Percentiles rank a stretch among this genome's conserved stretches.
These are phyloP conservation scores for Tragulus kanchil DNA, from an alignment of 2,113 vertebrate genomes.

Conservation along the genomic window DNA sequence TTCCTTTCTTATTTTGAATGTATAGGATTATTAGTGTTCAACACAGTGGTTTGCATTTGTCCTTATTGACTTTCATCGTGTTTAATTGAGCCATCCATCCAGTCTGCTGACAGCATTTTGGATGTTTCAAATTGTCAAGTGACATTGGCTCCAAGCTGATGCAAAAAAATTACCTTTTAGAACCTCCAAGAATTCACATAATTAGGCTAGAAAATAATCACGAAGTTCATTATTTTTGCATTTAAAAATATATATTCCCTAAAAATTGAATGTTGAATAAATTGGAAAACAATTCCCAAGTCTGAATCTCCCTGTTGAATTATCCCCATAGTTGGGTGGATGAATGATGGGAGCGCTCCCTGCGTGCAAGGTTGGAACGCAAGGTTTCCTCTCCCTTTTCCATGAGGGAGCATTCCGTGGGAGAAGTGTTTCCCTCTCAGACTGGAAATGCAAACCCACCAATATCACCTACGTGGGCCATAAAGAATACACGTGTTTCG, in stretches of 20 bases:
- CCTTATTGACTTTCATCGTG: not conserved
- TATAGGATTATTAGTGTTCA: slow-evolving; percentile 16
- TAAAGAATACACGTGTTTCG: not conserved
- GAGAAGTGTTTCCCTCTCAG: not conserved
- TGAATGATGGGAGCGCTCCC: not conserved
- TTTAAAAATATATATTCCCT: slow-evolving; percentile 1
- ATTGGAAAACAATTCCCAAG: slow-evolving; percentile 9
- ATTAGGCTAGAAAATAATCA: slow-evolving; percentile 38
- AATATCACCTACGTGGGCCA: rapidly evolving
- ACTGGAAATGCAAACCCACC: not conserved
- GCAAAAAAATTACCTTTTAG: slow-evolving; percentile 11
- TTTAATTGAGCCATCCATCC: not conserved
- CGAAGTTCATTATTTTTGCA: not conserved
- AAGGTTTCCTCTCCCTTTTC: not conserved
- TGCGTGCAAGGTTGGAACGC: not conserved
- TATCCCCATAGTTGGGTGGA: not conserved
- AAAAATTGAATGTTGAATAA: slow-evolving; percentile 9
- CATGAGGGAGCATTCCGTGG: rapidly evolving
- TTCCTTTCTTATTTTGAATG: slow-evolving; percentile 51
- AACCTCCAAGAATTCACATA: slow-evolving; percentile 49
- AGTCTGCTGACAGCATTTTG: not conserved
- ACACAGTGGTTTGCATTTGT: not conserved
- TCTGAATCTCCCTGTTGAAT: not conserved
- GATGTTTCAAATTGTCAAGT: slow-evolving; percentile 12
- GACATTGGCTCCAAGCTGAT: slow-evolving; percentile 21